phyloP scores from a whole-genome alignment of 1,140 invertebrate species.

The Musca domestica region DNA sequence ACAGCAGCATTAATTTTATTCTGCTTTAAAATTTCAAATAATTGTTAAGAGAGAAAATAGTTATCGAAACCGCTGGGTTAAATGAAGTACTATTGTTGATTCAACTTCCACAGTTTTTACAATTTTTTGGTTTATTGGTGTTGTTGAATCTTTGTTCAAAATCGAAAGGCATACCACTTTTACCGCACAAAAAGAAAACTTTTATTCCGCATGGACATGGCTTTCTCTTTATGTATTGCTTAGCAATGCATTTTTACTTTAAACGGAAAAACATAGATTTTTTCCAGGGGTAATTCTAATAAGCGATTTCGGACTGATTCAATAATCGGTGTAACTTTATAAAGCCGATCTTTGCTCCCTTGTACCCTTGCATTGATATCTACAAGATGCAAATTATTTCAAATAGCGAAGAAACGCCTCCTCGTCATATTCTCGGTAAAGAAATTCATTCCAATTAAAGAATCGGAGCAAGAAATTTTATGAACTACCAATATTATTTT shows the following conservation, averaged over 20 bases:
- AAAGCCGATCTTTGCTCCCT: background rate
- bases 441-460: too few species aligned
- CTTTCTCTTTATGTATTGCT: constrained; percentile 14
- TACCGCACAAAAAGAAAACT: constrained; percentile 2
- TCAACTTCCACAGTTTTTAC: too few species aligned
- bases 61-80: too few species aligned
- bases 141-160: too few species aligned
- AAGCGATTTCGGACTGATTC: background rate
- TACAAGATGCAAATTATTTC: background rate
- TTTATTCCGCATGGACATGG: constrained; percentile 1
- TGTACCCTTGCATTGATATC: background rate
- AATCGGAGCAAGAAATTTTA: too few species aligned
- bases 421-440: background rate
- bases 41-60: too few species aligned
- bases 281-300: background rate
- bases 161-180: constrained; percentile 8
- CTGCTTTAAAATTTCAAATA: too few species aligned
- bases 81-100: too few species aligned
- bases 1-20: too few species aligned
- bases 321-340: background rate
- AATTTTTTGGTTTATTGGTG: too few species aligned
- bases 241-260: constrained; percentile 1
- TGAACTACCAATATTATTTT: too few species aligned
- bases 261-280: background rate
- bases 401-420: background rate